A percentile compares a stretch with the other conserved stretches of the same genome.
Conservation (phyloP, 2,797 vertebrate genomes). For the Petrocephalus sullivani region DNA sequence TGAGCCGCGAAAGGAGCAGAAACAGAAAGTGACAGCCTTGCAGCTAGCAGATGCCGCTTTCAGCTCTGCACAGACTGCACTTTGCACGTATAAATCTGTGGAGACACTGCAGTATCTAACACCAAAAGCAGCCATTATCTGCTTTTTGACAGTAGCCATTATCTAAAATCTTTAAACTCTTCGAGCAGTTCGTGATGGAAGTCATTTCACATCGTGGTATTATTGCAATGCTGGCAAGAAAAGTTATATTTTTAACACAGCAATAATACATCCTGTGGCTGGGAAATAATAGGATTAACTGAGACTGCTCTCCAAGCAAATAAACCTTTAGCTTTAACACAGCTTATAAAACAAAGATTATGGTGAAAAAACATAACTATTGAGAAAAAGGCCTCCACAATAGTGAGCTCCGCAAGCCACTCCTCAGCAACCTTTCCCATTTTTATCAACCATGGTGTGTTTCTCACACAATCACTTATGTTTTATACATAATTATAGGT, state of each 20-base stretch:
- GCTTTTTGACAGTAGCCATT: background rate
- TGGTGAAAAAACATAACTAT: background rate
- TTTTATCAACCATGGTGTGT: background rate
- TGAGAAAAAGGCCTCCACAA: background rate
- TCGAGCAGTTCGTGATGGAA: background rate
- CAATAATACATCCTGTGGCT: background rate
- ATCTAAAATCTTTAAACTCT: background rate
- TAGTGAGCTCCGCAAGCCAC: background rate
- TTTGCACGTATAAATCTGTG: background rate
- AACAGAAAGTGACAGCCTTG: background rate
- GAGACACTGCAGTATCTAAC: background rate
- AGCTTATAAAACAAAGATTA: background rate
- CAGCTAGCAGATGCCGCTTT: background rate
- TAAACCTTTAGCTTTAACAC: slow-evolving; percentile 2
- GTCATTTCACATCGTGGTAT: background rate
- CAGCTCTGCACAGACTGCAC: background rate
- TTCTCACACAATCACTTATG: background rate
- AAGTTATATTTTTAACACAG: background rate
- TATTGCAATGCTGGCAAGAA: slow-evolving; percentile 1
- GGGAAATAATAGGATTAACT: background rate
- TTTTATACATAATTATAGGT: background rate
- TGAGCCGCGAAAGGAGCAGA: background rate
- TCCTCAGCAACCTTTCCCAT: background rate
- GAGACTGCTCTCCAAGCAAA: background rate
- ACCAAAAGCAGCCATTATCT: background rate